Evolutionary conservation across 2,797 vertebrate genomes (phyloP).

Genomic region (Protonibea diacanthus): DNA sequence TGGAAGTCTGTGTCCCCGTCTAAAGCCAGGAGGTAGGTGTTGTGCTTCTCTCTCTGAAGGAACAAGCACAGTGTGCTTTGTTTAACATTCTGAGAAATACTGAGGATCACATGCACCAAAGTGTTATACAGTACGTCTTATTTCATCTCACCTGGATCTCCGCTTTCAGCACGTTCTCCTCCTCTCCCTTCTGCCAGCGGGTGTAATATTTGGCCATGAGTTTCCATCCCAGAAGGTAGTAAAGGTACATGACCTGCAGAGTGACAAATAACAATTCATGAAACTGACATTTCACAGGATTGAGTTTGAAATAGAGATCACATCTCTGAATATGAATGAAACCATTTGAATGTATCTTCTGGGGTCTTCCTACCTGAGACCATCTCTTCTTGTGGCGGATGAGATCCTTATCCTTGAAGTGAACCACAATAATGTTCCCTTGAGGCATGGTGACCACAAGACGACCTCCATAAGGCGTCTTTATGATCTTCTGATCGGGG

Average conservation of each 20-base stretch:
- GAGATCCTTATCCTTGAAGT: constrained; percentile 82
- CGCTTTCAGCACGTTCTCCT: constrained; percentile 3
- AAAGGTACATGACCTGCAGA: constrained; percentile 82
- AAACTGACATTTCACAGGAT: not conserved
- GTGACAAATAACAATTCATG: not conserved
- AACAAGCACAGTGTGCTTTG: not conserved
- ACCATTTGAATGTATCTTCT: not conserved
- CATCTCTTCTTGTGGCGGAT: constrained; percentile 87
- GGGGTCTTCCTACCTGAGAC: constrained; percentile 77
- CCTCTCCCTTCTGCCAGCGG: constrained; percentile 20
- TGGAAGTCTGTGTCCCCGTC: constrained; percentile 87
- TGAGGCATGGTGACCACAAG: constrained; percentile 79
- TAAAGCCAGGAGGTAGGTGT: constrained; percentile 83
- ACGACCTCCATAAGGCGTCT: constrained; percentile 82
- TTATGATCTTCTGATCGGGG: constrained; percentile 67
- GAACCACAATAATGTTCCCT: constrained; percentile 76
- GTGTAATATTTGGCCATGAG: constrained; percentile 69
- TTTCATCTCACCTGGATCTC: constrained; percentile 53
- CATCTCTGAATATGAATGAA: not conserved
- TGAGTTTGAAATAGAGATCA: not conserved
- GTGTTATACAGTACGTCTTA: no score
- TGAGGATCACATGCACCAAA: not conserved
- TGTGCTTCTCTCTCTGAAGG: constrained; percentile 75
- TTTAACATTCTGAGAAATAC: not conserved
- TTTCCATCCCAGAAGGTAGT: constrained; percentile 81